Conservation (phyloP, 2,797 vertebrate species). For the Falco berigora region DNA sequence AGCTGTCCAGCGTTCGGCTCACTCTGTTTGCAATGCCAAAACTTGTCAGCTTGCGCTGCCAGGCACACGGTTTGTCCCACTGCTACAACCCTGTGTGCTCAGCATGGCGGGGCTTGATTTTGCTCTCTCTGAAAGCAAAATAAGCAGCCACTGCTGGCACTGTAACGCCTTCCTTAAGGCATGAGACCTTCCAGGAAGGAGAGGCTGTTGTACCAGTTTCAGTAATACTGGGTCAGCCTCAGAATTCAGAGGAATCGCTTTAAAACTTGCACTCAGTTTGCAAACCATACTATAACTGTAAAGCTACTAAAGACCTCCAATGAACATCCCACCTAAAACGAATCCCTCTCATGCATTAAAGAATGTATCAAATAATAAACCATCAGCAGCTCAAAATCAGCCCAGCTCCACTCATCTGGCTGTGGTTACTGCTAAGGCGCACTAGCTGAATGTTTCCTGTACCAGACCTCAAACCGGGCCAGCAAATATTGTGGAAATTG, state of each 20-base stretch:
- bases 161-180: accelerated
- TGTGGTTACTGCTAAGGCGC: neutral
- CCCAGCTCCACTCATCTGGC: neutral
- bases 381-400: neutral
- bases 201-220: neutral
- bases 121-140: neutral
- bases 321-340: neutral
- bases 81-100: neutral
- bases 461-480: neutral
- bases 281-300: neutral
- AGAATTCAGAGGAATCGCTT: neutral
- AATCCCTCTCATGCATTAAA: neutral
- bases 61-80: too few relatives aligned
- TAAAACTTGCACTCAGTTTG: neutral
- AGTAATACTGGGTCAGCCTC: neutral
- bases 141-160: neutral
- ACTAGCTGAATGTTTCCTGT: accelerated
- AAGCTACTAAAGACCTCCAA: neutral
- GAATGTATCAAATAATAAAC: neutral
- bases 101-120: accelerated
- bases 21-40: neutral
- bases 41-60: too few relatives aligned
- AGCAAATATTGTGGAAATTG: neutral
- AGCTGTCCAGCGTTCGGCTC: accelerated
- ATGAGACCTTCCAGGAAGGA: neutral